Evolutionary conservation across 2,888 invertebrate species (phyloP), one percentile per base, ranked within the genome.

Genomic region (Tenthredo livida): DNA sequence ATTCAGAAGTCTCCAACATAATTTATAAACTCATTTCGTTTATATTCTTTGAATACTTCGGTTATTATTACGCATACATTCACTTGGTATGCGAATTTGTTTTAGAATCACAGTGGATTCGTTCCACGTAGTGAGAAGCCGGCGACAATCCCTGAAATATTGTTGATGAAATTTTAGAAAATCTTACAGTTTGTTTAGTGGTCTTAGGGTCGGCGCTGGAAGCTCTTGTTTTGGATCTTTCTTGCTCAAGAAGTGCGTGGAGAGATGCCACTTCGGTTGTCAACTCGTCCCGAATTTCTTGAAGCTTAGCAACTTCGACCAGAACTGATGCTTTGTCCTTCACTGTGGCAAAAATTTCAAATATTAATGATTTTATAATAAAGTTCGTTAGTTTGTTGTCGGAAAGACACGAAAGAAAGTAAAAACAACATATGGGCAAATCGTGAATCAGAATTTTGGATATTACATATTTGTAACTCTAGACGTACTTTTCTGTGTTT

Each of bases 311-410:
- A 80, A 97, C 95, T 92, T 97, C 97, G 77, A 96, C 94, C 86
- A 97, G 92, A 17, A 97, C 95, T 86, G 96, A 95, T 0, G 97
- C 97, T 93, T 97, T 97, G 90, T 97, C 97, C 93, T 96, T 96
- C 96, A 97, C 97, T 97, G 91, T n/a, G 94, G 84, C 77, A 86
- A 54, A 54, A 54, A n/a, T 54, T n/a, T 17, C 15, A 29, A 3
- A 50, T 40, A 83, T 25, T 0, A 70, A 33, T 37, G 33, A 70
- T 70, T 33, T 70, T 70, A 70, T 70, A 70, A 61, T 10, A 25
- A 61, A 61, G 25, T 10, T 10, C 25, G 0, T 4, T 9, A 61
- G 61, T 61, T 25, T 25, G 3, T 25, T 6, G 7, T n/a, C 7
- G 54, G n/a, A 61, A 10, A 61, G 61, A 61, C 21, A 40, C 25